These are phyloP conservation scores for Athalia circularis DNA, from an alignment of 2,888 invertebrate species.

Conservation along the genomic window DNA sequence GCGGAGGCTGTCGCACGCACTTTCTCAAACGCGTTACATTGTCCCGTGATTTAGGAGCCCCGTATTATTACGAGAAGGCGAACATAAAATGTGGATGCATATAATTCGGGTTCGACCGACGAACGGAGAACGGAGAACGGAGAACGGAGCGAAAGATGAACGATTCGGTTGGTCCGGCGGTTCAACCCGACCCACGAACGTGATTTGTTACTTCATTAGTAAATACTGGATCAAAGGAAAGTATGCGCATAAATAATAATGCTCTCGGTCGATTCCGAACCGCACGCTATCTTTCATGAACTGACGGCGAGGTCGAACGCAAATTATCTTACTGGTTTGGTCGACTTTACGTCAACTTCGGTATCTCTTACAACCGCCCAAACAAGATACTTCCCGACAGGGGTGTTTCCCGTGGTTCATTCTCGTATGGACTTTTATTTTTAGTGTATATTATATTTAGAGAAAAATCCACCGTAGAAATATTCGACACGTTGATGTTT, in stretches of 20 bases:
- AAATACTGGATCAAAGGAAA: conserved; percentile 43
- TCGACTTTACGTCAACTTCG: not conserved
- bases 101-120: conserved; percentile 42
- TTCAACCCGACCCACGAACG: conserved; percentile 32
- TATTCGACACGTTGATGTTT: no score
- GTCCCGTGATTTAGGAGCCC: conserved; percentile 41
- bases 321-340: conserved; percentile 28
- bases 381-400: not conserved
- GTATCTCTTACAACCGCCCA: not conserved
- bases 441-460: no score
- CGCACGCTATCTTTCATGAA: conserved; percentile 23
- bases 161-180: conserved; percentile 17
- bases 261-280: conserved; percentile 15
- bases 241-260: conserved; percentile 40
- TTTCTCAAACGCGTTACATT: conserved; percentile 44
- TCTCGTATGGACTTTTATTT: not conserved
- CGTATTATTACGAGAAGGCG: conserved; percentile 45
- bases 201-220: conserved; percentile 46
- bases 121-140: conserved; percentile 36
- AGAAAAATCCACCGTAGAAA: no score
- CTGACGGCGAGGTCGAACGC: conserved; percentile 32
- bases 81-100: conserved; percentile 42
- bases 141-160: conserved; percentile 26
- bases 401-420: not conserved
- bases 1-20: conserved; percentile 44